Evolutionary conservation across 2,797 vertebrate genomes (phyloP), one percentile per base, ranked within the genome.

Genomic region (Merluccius polli): DNA sequence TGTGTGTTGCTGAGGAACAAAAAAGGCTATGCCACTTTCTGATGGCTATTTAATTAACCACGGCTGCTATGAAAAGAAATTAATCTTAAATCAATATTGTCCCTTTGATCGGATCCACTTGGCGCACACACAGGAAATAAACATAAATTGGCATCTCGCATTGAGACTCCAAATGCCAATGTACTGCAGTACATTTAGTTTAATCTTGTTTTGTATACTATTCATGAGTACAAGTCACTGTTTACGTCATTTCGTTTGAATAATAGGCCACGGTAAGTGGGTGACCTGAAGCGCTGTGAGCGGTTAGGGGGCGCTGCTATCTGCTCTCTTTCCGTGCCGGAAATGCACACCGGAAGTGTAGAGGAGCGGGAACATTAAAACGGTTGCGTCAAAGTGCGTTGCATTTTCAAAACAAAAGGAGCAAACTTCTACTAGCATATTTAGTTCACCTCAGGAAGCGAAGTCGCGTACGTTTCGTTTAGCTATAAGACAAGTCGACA

Each of bases 351-450:
- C 59, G 59, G 59, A 65, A 65, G 12, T 65, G 59, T 65, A 8
- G 59, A 2, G 59, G 10, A 59, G 59, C 59, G 59, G 59, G 59
- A 65, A 65, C n/a, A 65, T 65, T 65, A 65, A 65, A 65, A 65
- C 7, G 52, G n/a, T 65, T 65, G 52, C 6, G 52, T 59, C 52
- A 65, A 59, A 59, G 9, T 24, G 21, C 52, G 0, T 11, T 27
- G 59, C 59, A 16, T 65, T n/a, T 38, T 63, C 59, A 59, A 59
- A 59, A 59, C 18, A 15, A 48, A 48, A 59, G n/a, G 9, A 24
- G n/a, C 52, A 24, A 1, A 59, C n/a, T 59, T 59, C n/a, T 59
- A 4, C 52, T 13, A n/a, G 16, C 44, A 21, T 18, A 52, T 21
- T 52, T 52, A 18, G 21, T 59, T n/a, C 10, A 24, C 7, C 52